These are phyloP conservation scores for Apamea anceps DNA, from an alignment of 2,888 invertebrate genomes.

Conservation along the genomic window DNA sequence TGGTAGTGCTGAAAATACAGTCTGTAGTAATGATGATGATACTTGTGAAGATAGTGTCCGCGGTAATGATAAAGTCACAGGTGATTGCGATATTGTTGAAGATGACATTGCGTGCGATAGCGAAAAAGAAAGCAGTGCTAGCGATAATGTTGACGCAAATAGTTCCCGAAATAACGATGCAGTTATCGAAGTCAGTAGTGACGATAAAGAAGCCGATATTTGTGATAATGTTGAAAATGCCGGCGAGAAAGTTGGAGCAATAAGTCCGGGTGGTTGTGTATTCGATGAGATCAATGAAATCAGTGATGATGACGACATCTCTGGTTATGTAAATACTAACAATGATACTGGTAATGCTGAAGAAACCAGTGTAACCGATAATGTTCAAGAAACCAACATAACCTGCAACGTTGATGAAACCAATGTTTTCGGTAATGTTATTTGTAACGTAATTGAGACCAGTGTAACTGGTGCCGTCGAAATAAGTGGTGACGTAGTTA, in stretches of 20 bases:
- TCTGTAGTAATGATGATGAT: not conserved
- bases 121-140: not conserved
- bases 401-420: not conserved
- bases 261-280: not conserved
- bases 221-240: not conserved
- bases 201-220: conserved; percentile 18
- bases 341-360: not conserved
- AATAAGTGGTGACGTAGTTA: not conserved
- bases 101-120: not conserved
- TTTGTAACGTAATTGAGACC: not conserved
- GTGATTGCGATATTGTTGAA: not conserved
- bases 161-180: not conserved
- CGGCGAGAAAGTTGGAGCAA: conserved; percentile 1
- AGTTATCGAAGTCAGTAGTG: conserved; percentile 21
- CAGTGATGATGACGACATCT: conserved; percentile 11
- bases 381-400: not conserved
- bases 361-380: not conserved
- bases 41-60: not conserved
- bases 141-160: not conserved
- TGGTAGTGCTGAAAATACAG: not conserved
- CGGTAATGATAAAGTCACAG: not conserved
- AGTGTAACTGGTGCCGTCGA: not conserved
- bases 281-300: conserved; percentile 10
- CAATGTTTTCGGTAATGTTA: not conserved
- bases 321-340: not conserved